Evolutionary conservation across 2,113 vertebrate genomes (phyloP).

Genomic region (Chamaea fasciata): DNA sequence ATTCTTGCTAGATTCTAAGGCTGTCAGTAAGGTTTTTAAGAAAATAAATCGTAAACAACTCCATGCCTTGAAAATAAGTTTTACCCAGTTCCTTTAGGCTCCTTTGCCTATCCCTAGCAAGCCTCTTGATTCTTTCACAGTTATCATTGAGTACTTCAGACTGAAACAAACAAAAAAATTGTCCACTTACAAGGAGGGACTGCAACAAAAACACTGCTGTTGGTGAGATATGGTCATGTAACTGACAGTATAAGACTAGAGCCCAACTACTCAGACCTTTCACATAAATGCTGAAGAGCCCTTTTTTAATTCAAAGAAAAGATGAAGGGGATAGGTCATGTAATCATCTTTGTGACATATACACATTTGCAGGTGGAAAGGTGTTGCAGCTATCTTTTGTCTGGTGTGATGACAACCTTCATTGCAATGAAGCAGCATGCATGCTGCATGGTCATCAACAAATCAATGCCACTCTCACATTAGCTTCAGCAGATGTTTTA

Average conservation of each 20-base stretch:
- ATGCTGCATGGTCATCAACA: background rate
- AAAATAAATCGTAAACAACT: background rate
- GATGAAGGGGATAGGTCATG: background rate
- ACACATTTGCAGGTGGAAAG: background rate
- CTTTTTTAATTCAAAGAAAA: background rate
- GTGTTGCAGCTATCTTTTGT: background rate
- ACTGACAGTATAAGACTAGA: background rate
- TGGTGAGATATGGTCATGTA: background rate
- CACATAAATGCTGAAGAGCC: background rate
- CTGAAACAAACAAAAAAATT: background rate
- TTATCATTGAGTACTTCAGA: background rate
- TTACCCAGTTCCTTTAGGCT: background rate
- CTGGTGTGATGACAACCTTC: background rate
- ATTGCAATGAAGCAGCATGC: background rate
- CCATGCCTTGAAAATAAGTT: background rate
- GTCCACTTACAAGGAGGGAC: background rate
- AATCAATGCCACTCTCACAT: background rate
- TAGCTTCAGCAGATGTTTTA: background rate
- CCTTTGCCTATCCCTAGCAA: background rate
- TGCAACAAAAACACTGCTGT: background rate
- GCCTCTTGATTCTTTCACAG: background rate
- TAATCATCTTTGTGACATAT: background rate
- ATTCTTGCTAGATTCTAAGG: slow-evolving; percentile 6
- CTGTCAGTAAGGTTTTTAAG: background rate
- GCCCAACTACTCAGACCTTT: background rate